Base-by-base conservation (phyloP, 2,113 vertebrate species). In the Polyodon spathula region DNA sequence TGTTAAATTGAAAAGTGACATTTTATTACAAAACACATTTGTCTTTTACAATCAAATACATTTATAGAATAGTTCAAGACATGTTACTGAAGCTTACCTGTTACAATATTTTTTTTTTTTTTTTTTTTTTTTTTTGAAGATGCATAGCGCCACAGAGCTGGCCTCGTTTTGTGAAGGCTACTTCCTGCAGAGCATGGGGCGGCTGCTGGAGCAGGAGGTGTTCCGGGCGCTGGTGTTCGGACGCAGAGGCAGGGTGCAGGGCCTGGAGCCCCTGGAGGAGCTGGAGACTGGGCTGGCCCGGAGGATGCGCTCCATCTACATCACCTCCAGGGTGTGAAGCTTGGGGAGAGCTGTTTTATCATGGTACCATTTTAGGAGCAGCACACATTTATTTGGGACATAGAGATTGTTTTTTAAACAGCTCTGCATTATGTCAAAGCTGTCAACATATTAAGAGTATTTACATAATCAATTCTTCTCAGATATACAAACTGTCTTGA, bases 321-420 rank as follows among this genome's bases (percentile, higher is more conserved):
- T 92, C 78, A 93, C 89, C 4, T 95, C 93, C 46, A 65, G 89
- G 2, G 93, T 96, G 67, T 98, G 88, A 93, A 57, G 63, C 62
- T 0, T 16, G 37, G 61, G 5, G n/a, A 61, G 51, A 14, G 48
- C 6, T 10, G 9, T 27, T 27, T 27, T 27, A 2, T 27, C 27
- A 27, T 27, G 27, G 27, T 27, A 27, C 27, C 27, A 3, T 27
- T 27, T 27, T 27, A 44, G 41, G 56, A 58, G 40, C 6, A 58
- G 17, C 10, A 9, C 4, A 4, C 38, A 14, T 7, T 37, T 43
- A 44, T 14, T 27, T 27, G 27, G 27, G 27, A 27, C 27, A 2
- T 27, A 2, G n/a, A n/a, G n/a, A 2, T 27, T 27, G 6, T 12
- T 37, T 59, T 14, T 17, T 27, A 4, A 40, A 59, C n/a, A 27